These are phyloP conservation scores for Polypedilum pembai DNA, from an alignment of 1,140 invertebrate genomes.

Conservation along the genomic window DNA sequence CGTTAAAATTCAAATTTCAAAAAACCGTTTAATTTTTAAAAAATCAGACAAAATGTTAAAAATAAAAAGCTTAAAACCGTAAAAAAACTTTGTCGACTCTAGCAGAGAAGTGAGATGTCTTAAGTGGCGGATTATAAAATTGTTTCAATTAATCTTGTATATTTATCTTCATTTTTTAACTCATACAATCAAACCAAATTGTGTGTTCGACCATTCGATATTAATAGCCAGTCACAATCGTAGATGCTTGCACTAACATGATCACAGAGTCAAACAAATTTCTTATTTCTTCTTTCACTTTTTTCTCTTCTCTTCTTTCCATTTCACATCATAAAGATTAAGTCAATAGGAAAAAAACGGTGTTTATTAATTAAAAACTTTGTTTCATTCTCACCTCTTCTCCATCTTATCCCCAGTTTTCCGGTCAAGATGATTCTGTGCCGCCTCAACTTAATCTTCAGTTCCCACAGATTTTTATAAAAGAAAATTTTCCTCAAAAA, in stretches of 20 bases:
- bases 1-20: no score
- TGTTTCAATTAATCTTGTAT: constrained; percentile 19
- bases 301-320: neutral
- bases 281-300: neutral
- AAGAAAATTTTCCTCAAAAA: neutral
- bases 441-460: neutral
- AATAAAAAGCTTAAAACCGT: neutral
- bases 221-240: neutral
- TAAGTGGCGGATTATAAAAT: constrained; percentile 18
- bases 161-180: constrained; percentile 14
- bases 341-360: constrained; percentile 25
- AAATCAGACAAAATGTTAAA: no score
- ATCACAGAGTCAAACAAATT: constrained; percentile 2
- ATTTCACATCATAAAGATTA: constrained; percentile 12
- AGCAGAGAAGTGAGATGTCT: neutral
- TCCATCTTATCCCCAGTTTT: neutral
- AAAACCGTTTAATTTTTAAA: no score
- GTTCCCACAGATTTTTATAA: constrained; percentile 2
- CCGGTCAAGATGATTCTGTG: neutral
- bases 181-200: neutral
- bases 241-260: neutral
- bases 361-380: constrained; percentile 27
- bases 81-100: constrained; percentile 7
- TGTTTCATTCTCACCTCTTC: neutral
- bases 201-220: neutral